Percentiles rank a stretch among this genome's conserved stretches.
Evolutionary conservation across 2,797 vertebrate species (phyloP).

Genomic region (Heliangelus exortis): DNA sequence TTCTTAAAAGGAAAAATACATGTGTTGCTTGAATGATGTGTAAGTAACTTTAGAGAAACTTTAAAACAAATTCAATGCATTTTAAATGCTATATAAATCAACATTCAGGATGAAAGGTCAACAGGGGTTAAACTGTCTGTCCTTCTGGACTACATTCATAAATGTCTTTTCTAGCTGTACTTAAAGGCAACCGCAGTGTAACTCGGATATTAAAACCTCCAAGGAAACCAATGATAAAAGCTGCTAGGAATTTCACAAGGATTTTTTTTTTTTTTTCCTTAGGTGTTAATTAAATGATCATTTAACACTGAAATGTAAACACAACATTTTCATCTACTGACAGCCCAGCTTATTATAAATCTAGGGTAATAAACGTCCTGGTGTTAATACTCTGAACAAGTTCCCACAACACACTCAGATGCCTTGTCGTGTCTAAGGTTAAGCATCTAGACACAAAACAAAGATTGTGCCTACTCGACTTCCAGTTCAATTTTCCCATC

Average conservation of each 20-base stretch:
- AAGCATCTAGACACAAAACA: conserved; percentile 88
- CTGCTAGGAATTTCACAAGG: conserved; percentile 80
- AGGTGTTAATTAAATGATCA: conserved; percentile 90
- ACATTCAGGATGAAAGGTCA: conserved; percentile 69
- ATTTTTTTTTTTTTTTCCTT: conserved; percentile 45
- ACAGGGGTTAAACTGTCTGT: conserved; percentile 78
- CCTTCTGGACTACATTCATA: conserved; percentile 78
- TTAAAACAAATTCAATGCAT: conserved; percentile 47
- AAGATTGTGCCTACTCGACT: conserved; percentile 84
- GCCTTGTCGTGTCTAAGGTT: conserved; percentile 87
- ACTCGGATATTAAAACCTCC: conserved; percentile 82
- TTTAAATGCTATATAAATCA: conserved; percentile 74
- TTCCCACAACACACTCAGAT: conserved; percentile 87
- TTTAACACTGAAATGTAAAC: conserved; percentile 86
- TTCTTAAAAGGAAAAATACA: not conserved
- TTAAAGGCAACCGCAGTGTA: conserved; percentile 72
- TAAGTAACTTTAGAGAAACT: conserved; percentile 11
- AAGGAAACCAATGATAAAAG: conserved; percentile 81
- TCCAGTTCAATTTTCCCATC: conserved; percentile 87
- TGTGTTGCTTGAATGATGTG: not conserved
- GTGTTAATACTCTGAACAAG: conserved; percentile 82
- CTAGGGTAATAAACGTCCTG: conserved; percentile 80
- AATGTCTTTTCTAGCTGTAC: conserved; percentile 73
- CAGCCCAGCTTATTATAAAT: conserved; percentile 82
- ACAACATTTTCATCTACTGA: conserved; percentile 83